phyloP scores from a whole-genome alignment of 1,140 invertebrate genomes.

The Bombus waltoni region DNA sequence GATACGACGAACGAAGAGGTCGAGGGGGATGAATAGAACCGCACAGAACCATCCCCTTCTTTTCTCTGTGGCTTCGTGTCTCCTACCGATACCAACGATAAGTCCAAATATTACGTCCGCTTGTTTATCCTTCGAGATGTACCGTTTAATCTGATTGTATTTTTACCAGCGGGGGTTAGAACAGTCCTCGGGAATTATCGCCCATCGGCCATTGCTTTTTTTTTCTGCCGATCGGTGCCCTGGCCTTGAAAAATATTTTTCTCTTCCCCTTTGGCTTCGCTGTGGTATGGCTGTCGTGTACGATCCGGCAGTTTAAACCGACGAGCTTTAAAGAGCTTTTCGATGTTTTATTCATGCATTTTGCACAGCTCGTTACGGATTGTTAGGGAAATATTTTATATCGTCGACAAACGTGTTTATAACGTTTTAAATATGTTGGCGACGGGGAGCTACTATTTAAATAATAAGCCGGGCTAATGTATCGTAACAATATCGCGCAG shows the following conservation, averaged over 20 bases:
- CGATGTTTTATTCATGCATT: background rate
- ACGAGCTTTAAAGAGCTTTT: background rate
- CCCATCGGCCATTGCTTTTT: background rate
- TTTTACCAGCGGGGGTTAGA: background rate
- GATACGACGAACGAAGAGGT: conserved; percentile 46
- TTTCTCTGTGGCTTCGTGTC: too few relatives aligned
- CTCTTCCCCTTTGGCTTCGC: background rate
- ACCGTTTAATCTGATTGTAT: conserved; percentile 36
- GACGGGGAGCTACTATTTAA: background rate
- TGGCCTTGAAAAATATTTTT: conserved; percentile 1
- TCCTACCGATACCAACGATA: conserved; percentile 38
- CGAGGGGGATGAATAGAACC: conserved; percentile 47
- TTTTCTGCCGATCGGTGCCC: background rate
- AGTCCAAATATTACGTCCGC: conserved; percentile 55
- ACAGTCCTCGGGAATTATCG: conserved; percentile 10
- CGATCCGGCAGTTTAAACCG: background rate
- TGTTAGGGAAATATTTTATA: too few relatives aligned
- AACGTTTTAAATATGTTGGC: background rate
- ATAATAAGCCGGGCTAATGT: background rate
- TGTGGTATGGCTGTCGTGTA: too few relatives aligned
- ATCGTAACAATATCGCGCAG: background rate
- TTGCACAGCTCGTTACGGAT: background rate
- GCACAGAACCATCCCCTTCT: background rate
- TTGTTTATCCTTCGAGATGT: conserved; percentile 50
- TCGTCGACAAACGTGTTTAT: background rate